Conservation (phyloP, 2,888 invertebrate genomes). For the Drosophila meridionalis region DNA sequence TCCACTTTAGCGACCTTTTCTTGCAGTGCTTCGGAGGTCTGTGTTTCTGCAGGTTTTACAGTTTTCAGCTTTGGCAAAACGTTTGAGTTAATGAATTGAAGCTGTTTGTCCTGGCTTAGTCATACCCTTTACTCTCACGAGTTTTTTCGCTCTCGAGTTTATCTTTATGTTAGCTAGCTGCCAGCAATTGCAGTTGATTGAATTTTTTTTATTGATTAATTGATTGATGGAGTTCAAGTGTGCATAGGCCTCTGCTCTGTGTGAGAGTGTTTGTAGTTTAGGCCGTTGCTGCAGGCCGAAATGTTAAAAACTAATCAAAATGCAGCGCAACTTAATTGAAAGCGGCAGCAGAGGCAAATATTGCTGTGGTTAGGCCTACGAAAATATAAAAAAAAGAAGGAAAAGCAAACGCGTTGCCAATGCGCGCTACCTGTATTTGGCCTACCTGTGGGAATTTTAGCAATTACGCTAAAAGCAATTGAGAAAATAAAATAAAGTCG, state of each 20-base stretch:
- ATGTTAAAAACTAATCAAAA: conserved; percentile 78
- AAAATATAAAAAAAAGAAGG: neutral
- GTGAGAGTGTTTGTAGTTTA: conserved; percentile 5
- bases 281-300: conserved; percentile 29
- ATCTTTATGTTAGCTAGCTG: conserved; percentile 47
- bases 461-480: conserved; percentile 83
- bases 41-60: conserved; percentile 57
- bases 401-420: conserved; percentile 30
- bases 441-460: conserved; percentile 75
- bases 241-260: conserved; percentile 23
- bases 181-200: conserved; percentile 75
- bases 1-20: neutral
- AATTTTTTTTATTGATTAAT: conserved; percentile 72
- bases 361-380: conserved; percentile 62
- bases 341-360: conserved; percentile 59
- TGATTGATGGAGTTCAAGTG: conserved; percentile 72
- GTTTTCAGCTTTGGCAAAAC: conserved; percentile 54
- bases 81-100: conserved; percentile 73
- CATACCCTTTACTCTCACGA: conserved; percentile 10
- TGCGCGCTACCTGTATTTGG: conserved; percentile 46
- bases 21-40: conserved; percentile 15
- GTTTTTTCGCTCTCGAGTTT: conserved; percentile 31
- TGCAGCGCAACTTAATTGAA: conserved; percentile 69
- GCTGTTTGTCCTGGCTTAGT: conserved; percentile 43
- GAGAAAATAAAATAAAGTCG: conserved; percentile 40